Evolutionary conservation across 37 sponge, comb jelly and placozoan genomes (phyloP), one percentile per base, ranked within the genome.

Genomic region (Chondrilla cf. caribensis): DNA sequence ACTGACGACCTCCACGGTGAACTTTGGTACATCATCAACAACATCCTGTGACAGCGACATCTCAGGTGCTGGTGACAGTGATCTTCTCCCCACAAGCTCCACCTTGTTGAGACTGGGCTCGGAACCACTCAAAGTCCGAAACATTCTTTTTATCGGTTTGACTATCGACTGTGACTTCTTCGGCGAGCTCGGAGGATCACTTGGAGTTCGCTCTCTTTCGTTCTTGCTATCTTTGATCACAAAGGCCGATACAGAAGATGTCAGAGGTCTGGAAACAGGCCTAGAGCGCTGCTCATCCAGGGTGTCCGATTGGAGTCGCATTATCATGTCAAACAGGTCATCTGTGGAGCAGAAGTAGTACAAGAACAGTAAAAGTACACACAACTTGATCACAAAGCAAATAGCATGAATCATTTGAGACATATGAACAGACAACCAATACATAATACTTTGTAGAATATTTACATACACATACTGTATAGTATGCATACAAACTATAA

Each of bases 321-420:
- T 65, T 25, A 89, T 76, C 89, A 85, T 82, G 55, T 81, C 84
- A 29, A 89, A 76, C 44, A 89, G 78, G 64, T 89, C 89, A 78
- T 59, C 24, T 29, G 70, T 2, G 21, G 9, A 11, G 58, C 4
- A 80, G 9, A 47, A 31, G 15, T 8, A n/a, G 40, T 8, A 21
- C 3, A 11, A 17, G 67, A 15, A 33, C 6, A 6, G 11, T 64
- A 17, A 64, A 28, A 17, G 31, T 33, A 64, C 33, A 14, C 8
- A 14, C 14, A 6, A 64, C 7, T 32, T 5, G 8, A 17, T 5
- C 29, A 32, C 33, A 64, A 26, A 8, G 33, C 7, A 64, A 26
- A 64, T 9, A 21, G 19, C 58, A 17, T 21, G 17, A 19, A 21
- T 19, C 17, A 57, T 19, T 21, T 17, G 58, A 64, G 5, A 37